Evolutionary conservation across 2,113 vertebrate species (phyloP).

Genomic region (Coturnix japonica): DNA sequence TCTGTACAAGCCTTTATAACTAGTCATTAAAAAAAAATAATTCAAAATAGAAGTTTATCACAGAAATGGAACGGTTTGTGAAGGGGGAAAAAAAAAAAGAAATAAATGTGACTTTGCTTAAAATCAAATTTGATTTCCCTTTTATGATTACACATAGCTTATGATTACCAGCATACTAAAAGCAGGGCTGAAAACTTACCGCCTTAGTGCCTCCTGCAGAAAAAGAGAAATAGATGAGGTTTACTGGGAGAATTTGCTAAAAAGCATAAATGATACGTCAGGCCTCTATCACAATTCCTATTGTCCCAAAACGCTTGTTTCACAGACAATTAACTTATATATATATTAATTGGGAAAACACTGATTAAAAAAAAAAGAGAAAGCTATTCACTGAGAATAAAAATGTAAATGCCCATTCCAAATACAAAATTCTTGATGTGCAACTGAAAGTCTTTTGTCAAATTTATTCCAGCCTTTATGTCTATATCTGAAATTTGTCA

Average conservation of each 20-base stretch:
- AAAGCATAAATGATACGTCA: neutral
- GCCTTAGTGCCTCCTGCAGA: neutral
- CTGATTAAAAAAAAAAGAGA: constrained; percentile 34
- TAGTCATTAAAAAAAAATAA: constrained; percentile 63
- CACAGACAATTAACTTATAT: constrained; percentile 53
- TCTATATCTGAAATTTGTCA: constrained; percentile 70
- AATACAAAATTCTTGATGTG: constrained; percentile 55
- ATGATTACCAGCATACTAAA: neutral
- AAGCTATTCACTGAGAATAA: constrained; percentile 14
- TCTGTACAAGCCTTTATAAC: constrained; percentile 74
- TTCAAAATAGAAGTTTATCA: constrained; percentile 66
- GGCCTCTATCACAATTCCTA: constrained; percentile 36
- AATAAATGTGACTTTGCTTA: constrained; percentile 45
- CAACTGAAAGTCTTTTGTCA: constrained; percentile 63
- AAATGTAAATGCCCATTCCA: constrained; percentile 42
- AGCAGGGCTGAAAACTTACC: constrained; percentile 38
- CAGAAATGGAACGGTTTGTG: constrained; percentile 52
- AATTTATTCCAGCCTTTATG: constrained; percentile 67
- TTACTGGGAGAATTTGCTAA: neutral
- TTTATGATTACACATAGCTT: constrained; percentile 10
- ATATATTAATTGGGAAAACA: constrained; percentile 53
- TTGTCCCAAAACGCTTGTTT: constrained; percentile 48
- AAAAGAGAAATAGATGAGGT: constrained; percentile 33
- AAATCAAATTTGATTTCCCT: constrained; percentile 55
- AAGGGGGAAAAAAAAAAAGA: constrained; percentile 14